Evolutionary conservation across 2,797 vertebrate genomes (phyloP).

Genomic region (Anableps anableps): DNA sequence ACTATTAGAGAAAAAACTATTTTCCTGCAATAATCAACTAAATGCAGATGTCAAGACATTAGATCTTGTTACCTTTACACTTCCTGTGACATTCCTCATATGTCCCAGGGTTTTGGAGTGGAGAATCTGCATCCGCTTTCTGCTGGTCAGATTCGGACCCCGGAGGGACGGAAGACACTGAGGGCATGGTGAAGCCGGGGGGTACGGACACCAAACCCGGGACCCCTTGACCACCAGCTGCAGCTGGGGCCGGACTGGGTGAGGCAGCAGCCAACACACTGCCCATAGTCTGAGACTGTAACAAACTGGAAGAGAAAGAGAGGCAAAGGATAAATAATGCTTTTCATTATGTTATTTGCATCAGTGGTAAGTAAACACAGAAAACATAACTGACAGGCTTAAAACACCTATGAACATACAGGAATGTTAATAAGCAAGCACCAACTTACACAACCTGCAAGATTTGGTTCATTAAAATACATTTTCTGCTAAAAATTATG

Average conservation of each 20-base stretch:
- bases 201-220: conserved; percentile 84
- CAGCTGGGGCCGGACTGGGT: conserved; percentile 75
- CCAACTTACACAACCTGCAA: background rate
- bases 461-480: background rate
- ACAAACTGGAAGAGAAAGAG: conserved; percentile 26
- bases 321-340: background rate
- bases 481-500: background rate
- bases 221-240: conserved; percentile 79
- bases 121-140: conserved; percentile 59
- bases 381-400: background rate
- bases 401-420: background rate
- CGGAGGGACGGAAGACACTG: conserved; percentile 79
- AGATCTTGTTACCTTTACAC: conserved; percentile 88
- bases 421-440: background rate
- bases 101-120: conserved; percentile 88
- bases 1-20: background rate
- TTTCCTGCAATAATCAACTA: too few species aligned
- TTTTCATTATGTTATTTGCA: background rate
- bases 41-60: background rate
- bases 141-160: conserved; percentile 59
- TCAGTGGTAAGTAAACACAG: background rate
- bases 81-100: conserved; percentile 94
- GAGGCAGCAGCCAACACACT: conserved; percentile 89
- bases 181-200: conserved; percentile 88
- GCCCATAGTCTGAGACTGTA: conserved; percentile 83